Conservation (phyloP, 1,140 invertebrate species). For the Drosophila ercepeae region DNA sequence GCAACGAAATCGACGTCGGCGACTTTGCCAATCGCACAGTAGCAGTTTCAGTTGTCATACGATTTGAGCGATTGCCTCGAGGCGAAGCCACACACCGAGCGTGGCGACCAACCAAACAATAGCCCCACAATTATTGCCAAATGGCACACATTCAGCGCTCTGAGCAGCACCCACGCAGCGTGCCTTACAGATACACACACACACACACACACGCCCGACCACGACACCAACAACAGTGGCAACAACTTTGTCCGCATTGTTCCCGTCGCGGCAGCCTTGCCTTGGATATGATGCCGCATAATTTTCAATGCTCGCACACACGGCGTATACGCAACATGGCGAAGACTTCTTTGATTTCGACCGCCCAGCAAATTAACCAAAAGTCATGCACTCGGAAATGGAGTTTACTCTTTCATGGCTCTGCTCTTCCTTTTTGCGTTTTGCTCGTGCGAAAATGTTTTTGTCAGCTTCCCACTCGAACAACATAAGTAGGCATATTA, state of each 20-base stretch:
- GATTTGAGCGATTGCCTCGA: constrained; percentile 78
- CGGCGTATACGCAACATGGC: constrained; percentile 73
- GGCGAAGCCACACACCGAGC: constrained; percentile 76
- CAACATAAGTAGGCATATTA: constrained; percentile 18
- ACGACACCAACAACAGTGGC: constrained; percentile 47
- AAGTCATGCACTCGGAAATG: constrained; percentile 76
- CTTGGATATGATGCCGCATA: constrained; percentile 60
- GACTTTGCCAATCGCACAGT: constrained; percentile 58
- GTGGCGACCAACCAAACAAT: constrained; percentile 67
- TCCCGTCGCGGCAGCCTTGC: constrained; percentile 29
- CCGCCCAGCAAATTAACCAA: constrained; percentile 64
- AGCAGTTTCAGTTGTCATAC: constrained; percentile 78
- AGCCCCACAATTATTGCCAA: constrained; percentile 76
- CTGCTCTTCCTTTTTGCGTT: constrained; percentile 32
- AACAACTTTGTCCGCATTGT: constrained; percentile 45
- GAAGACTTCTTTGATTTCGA: constrained; percentile 70
- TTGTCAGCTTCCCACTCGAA: constrained; percentile 54
- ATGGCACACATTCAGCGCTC: constrained; percentile 51
- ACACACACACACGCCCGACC: too few relatives aligned
- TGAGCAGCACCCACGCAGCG: constrained; percentile 38
- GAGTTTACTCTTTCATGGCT: constrained; percentile 33
- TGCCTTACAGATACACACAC: constrained; percentile 54
- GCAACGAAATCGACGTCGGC: constrained; percentile 2
- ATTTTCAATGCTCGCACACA: constrained; percentile 65
- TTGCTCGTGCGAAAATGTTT: constrained; percentile 68